Evolutionary conservation across 2,797 vertebrate genomes (phyloP).

Genomic region (Mus spretus): DNA sequence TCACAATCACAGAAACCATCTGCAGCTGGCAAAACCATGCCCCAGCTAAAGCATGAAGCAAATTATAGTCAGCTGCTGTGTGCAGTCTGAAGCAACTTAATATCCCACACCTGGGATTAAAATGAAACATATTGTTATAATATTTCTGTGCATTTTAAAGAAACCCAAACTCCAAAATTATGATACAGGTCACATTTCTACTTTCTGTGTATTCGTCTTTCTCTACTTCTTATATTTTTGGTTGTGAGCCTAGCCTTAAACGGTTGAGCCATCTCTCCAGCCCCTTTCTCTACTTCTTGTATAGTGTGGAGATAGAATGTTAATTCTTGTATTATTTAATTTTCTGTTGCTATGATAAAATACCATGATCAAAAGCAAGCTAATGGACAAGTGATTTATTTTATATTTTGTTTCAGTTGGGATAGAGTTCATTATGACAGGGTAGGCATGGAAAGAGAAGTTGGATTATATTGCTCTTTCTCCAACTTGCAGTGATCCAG

Average conservation of each 20-base stretch:
- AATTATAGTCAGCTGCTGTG: background rate
- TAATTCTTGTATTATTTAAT: background rate
- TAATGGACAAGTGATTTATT: background rate
- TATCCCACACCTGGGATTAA: background rate
- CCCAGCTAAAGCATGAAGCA: background rate
- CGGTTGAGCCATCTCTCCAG: too few species aligned
- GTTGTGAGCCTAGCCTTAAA: too few species aligned
- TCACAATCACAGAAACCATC: background rate
- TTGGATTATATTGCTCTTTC: background rate
- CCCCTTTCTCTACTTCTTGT: background rate
- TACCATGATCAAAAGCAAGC: background rate
- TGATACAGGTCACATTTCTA: background rate
- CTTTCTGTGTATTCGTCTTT: background rate
- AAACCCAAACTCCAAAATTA: background rate
- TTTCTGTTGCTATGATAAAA: background rate
- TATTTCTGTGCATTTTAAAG: background rate
- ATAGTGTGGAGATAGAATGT: background rate
- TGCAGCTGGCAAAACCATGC: background rate
- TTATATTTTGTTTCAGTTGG: background rate
- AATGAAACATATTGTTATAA: background rate
- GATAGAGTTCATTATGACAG: background rate
- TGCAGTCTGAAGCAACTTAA: background rate
- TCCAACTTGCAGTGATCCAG: background rate
- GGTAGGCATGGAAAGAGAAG: too few species aligned
- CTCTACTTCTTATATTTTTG: background rate